A percentile compares a stretch with the other conserved stretches of the same genome.
These are phyloP conservation scores for Cynocephalus volans DNA, from an alignment of 2,113 vertebrate genomes.

Conservation along the genomic window DNA sequence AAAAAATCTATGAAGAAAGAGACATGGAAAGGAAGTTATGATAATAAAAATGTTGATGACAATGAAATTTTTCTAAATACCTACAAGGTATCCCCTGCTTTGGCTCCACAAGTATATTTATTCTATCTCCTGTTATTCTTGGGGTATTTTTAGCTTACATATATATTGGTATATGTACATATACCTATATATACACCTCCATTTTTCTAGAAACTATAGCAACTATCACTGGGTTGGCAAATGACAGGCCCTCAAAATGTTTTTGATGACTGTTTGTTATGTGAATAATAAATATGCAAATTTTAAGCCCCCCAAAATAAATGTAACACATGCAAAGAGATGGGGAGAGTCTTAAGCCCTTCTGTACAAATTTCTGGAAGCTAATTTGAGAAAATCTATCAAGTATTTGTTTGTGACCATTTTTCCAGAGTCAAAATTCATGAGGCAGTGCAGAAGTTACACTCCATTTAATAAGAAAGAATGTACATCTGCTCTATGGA, in stretches of 20 bases:
- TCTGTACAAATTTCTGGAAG: constrained; percentile 55
- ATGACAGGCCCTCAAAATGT: constrained; percentile 50
- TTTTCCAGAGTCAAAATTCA: constrained; percentile 62
- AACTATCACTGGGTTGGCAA: constrained; percentile 34
- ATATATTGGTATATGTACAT: too few species aligned
- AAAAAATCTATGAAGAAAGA: constrained; percentile 25
- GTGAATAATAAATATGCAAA: constrained; percentile 65
- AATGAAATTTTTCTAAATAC: background rate
- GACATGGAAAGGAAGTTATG: background rate
- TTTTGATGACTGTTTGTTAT: constrained; percentile 54
- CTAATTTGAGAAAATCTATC: constrained; percentile 56
- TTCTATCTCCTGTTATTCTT: background rate
- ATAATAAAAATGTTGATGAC: background rate
- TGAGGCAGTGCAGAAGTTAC: constrained; percentile 20
- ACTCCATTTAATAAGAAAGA: background rate
- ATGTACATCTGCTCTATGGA: background rate
- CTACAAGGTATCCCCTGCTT: background rate
- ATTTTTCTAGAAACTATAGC: constrained; percentile 11
- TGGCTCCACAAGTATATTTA: background rate
- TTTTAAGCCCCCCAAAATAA: constrained; percentile 66
- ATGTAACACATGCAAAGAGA: constrained; percentile 44
- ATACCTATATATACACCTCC: background rate
- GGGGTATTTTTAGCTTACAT: constrained; percentile 10
- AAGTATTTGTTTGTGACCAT: constrained; percentile 51
- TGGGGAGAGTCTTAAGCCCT: background rate